Conservation (phyloP, 2,113 vertebrate species). For the Epinephelus lanceolatus region DNA sequence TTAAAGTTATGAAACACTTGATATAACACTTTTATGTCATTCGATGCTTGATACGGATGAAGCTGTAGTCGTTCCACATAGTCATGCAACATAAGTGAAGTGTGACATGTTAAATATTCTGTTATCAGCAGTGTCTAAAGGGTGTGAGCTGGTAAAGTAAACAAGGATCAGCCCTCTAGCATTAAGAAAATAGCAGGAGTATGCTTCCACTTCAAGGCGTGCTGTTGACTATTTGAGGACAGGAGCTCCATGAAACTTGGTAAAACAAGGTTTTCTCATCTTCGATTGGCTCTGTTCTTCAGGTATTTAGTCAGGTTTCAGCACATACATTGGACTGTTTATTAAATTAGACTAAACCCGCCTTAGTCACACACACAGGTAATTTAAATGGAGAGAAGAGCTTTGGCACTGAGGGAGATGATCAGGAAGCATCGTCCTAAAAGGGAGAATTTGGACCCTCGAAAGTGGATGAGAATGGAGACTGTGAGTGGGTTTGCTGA, state of each 20-base stretch:
- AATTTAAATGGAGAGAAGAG: slow-evolving; percentile 73
- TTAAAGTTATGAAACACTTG: background rate
- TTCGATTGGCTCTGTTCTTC: background rate
- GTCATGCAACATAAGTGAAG: slow-evolving; percentile 10
- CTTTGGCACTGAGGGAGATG: slow-evolving; percentile 58
- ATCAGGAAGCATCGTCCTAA: slow-evolving; percentile 66
- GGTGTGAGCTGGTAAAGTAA: slow-evolving; percentile 80
- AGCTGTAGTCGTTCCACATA: background rate
- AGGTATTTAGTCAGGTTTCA: background rate
- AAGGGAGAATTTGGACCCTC: slow-evolving; percentile 75
- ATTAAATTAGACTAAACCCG: background rate
- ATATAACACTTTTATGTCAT: background rate
- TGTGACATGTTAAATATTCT: slow-evolving; percentile 19
- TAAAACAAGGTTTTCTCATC: background rate
- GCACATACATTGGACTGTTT: background rate
- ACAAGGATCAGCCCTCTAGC: slow-evolving; percentile 65
- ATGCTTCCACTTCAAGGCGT: slow-evolving; percentile 9
- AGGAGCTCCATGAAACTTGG: background rate
- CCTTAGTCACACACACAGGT: slow-evolving; percentile 2
- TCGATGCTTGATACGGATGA: background rate
- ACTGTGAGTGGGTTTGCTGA: slow-evolving; percentile 72
- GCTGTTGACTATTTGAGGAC: background rate
- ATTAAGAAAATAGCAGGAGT: slow-evolving; percentile 15
- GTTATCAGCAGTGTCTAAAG: slow-evolving; percentile 27
- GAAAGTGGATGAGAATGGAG: slow-evolving; percentile 72